phyloP scores from a whole-genome alignment of 2,797 vertebrate species.

The Melopsittacus undulatus region DNA sequence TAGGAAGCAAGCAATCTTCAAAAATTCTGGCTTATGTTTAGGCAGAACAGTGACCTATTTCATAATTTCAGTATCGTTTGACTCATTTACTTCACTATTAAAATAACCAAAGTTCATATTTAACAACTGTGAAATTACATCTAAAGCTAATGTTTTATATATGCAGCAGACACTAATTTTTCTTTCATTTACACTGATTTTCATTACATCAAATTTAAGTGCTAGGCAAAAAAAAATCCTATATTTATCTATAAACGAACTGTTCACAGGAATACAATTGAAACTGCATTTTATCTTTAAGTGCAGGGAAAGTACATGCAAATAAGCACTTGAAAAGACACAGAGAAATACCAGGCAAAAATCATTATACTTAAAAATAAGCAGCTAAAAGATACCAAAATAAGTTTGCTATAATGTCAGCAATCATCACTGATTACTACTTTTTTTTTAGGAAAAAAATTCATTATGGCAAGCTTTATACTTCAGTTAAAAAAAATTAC shows the following conservation, averaged over 20 bases:
- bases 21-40: background rate
- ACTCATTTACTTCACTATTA: background rate
- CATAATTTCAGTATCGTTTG: background rate
- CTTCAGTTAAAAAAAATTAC: background rate
- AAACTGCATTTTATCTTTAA: background rate
- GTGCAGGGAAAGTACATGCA: background rate
- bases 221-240: background rate
- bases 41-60: background rate
- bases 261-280: background rate
- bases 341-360: background rate
- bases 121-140: background rate
- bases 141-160: background rate
- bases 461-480: background rate
- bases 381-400: background rate
- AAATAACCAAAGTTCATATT: background rate
- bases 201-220: background rate
- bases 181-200: background rate
- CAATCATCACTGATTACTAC: rapidly evolving
- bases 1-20: background rate
- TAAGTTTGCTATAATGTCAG: background rate
- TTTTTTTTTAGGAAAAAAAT: background rate
- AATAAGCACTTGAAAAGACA: background rate
- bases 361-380: background rate
- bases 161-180: background rate
- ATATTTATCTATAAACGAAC: background rate